These are phyloP conservation scores for Paramuricea clavata DNA, from an alignment of 92 coral and sea anemone genomes.

Conservation along the genomic window DNA sequence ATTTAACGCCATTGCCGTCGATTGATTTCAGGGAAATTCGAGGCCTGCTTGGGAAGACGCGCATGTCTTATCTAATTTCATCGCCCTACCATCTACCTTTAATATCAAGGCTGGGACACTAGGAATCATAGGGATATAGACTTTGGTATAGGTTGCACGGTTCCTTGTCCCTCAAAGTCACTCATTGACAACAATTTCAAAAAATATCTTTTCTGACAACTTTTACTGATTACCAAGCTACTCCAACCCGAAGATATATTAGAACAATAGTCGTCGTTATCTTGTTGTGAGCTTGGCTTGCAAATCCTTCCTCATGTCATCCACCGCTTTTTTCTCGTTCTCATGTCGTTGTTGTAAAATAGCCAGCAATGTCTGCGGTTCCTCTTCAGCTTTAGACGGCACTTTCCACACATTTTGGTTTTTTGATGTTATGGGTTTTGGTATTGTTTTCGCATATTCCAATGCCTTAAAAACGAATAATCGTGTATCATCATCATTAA, in stretches of 20 bases:
- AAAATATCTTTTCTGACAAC: too few relatives aligned
- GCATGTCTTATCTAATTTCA: too few relatives aligned
- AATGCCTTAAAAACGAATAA: conserved; percentile 1
- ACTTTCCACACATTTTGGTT: conserved; percentile 9
- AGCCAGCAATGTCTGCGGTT: conserved; percentile 78
- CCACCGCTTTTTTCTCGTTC: conserved; percentile 86
- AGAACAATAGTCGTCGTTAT: background rate
- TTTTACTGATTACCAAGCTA: background rate
- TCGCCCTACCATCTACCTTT: too few relatives aligned
- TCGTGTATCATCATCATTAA: too few relatives aligned
- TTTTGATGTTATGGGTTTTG: background rate
- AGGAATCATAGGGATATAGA: too few relatives aligned
- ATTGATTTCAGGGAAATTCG: too few relatives aligned
- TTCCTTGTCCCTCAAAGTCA: too few relatives aligned
- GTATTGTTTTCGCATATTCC: conserved; percentile 6
- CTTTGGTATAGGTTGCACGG: too few relatives aligned
- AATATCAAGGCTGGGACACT: too few relatives aligned
- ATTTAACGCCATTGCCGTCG: too few relatives aligned
- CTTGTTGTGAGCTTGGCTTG: conserved; percentile 66
- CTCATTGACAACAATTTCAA: too few relatives aligned
- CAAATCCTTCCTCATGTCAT: conserved; percentile 80
- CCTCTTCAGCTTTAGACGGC: conserved; percentile 43
- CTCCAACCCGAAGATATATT: background rate
- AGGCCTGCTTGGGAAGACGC: too few relatives aligned
- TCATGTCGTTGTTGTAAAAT: conserved; percentile 87